Evolutionary conservation across 2,797 vertebrate genomes (phyloP).

Genomic region (Botia almorhae): DNA sequence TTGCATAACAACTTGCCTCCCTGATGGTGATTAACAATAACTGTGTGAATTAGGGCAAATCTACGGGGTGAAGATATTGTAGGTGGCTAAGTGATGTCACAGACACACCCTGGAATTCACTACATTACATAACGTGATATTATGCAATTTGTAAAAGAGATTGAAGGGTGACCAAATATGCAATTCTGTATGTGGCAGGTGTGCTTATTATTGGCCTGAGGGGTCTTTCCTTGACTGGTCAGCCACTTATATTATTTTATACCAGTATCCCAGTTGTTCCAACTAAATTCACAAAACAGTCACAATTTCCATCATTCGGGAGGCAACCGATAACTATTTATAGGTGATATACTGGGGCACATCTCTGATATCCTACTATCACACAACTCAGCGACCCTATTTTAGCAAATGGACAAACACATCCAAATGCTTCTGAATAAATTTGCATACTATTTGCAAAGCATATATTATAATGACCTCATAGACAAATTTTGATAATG

Average conservation of each 20-base stretch:
- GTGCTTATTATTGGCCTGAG: not conserved
- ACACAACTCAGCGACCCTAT: not conserved
- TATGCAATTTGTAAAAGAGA: not conserved
- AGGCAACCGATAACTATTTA: not conserved
- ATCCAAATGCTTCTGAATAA: conserved; percentile 16
- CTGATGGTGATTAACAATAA: not conserved
- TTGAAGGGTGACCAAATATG: not conserved
- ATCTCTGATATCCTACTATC: not conserved
- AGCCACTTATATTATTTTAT: not conserved
- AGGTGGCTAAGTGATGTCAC: not conserved
- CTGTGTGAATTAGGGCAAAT: conserved; percentile 3
- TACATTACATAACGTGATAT: not conserved
- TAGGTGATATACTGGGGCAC: not conserved
- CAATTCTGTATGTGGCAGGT: not conserved
- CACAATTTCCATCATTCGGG: not conserved
- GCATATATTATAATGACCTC: not conserved
- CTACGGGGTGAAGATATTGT: not conserved
- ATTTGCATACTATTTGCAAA: not conserved
- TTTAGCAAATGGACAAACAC: conserved; percentile 9
- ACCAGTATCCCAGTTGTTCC: not conserved
- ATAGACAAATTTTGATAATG: conserved; percentile 3
- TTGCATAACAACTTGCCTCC: not conserved
- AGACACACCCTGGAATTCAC: not conserved
- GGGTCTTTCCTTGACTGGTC: not conserved
- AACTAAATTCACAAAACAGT: not conserved